Percentiles rank a stretch among this genome's conserved stretches.
phyloP scores from a whole-genome alignment of 2,888 invertebrate species.

The Drosophila ustulata region DNA sequence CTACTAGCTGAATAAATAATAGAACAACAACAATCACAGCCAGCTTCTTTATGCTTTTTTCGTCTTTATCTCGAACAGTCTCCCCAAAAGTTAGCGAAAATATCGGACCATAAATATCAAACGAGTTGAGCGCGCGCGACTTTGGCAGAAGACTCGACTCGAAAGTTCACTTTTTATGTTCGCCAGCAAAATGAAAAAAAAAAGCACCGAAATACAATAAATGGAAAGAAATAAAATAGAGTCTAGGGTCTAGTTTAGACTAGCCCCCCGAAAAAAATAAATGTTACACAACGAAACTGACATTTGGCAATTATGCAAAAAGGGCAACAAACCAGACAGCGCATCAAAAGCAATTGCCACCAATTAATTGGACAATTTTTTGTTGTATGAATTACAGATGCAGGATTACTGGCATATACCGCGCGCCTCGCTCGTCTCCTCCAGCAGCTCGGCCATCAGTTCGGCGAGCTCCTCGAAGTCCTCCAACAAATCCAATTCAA shows the following conservation, averaged over 20 bases:
- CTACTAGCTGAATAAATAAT: constrained; percentile 69
- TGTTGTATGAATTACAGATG: constrained; percentile 75
- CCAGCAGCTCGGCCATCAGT: constrained; percentile 77
- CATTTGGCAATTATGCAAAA: constrained; percentile 16
- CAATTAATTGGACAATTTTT: neutral
- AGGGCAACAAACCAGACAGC: constrained; percentile 7
- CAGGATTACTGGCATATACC: constrained; percentile 91
- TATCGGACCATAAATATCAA: constrained; percentile 73
- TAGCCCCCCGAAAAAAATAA: neutral
- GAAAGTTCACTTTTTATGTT: constrained; percentile 75
- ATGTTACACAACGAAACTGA: constrained; percentile 19
- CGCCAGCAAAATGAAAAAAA: neutral
- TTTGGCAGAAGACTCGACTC: constrained; percentile 56
- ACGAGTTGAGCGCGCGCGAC: constrained; percentile 51
- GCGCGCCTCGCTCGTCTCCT: constrained; percentile 89
- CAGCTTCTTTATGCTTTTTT: constrained; percentile 45
- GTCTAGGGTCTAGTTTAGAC: constrained; percentile 1
- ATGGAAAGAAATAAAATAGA: constrained; percentile 33
- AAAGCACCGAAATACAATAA: constrained; percentile 19
- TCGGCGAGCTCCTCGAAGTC: constrained; percentile 78
- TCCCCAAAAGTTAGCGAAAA: constrained; percentile 37
- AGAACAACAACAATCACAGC: constrained; percentile 34
- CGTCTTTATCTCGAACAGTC: constrained; percentile 17
- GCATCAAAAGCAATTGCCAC: neutral
- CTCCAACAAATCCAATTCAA: constrained; percentile 81